Percentiles rank a stretch among this genome's conserved stretches.
Evolutionary conservation across 2,888 invertebrate species (phyloP).

Genomic region (Ophion slaviceki): DNA sequence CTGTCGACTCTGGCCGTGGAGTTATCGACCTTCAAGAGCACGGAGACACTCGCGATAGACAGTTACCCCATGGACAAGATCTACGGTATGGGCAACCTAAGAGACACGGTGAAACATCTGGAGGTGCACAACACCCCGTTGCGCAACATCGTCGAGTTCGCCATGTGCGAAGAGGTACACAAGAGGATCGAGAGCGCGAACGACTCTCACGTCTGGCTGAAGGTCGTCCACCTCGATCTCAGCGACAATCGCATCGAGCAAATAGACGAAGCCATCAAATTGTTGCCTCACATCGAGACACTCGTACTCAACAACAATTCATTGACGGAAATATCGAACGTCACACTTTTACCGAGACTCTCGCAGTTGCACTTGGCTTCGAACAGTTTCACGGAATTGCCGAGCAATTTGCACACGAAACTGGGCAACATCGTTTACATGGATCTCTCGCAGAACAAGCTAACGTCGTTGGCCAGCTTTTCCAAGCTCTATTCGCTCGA

Average conservation of each 20-base stretch:
- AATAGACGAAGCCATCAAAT: constrained; percentile 92
- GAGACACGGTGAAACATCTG: constrained; percentile 88
- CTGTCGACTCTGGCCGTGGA: constrained; percentile 92
- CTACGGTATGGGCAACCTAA: constrained; percentile 85
- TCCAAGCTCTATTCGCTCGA: constrained; percentile 94
- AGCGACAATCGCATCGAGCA: constrained; percentile 91
- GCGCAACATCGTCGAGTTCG: constrained; percentile 90
- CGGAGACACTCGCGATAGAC: constrained; percentile 89
- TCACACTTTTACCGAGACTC: constrained; percentile 91
- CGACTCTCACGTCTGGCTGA: constrained; percentile 88
- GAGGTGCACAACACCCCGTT: constrained; percentile 88
- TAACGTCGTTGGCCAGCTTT: constrained; percentile 89
- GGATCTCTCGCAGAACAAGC: constrained; percentile 93
- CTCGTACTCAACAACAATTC: constrained; percentile 92
- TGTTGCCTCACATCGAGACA: constrained; percentile 89
- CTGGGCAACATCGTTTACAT: constrained; percentile 95
- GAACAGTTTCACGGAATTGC: constrained; percentile 90
- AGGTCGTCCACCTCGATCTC: constrained; percentile 89
- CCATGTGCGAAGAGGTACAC: constrained; percentile 94
- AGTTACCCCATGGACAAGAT: constrained; percentile 89
- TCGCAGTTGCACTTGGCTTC: constrained; percentile 90
- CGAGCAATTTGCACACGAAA: constrained; percentile 92
- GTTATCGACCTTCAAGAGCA: constrained; percentile 91
- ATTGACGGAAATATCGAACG: constrained; percentile 89
- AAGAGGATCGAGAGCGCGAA: constrained; percentile 85